Evolutionary conservation across 2,113 vertebrate species (phyloP), one percentile per base, ranked within the genome.

Genomic region (Myotis brandtii): DNA sequence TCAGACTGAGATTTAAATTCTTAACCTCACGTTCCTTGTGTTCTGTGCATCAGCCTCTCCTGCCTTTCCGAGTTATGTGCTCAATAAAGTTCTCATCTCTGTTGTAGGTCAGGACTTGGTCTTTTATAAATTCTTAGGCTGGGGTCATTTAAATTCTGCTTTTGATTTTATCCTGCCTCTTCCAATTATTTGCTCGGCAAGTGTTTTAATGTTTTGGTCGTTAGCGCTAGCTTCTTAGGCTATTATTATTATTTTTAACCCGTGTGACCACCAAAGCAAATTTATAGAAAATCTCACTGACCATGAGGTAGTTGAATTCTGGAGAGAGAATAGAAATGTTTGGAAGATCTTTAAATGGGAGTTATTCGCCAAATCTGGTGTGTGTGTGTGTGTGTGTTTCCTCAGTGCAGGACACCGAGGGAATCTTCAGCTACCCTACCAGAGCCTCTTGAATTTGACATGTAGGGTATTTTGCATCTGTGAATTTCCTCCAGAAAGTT

Each of bases 1-100:
- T 96, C 91, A 95, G 88, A 32, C 95, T 88, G 72, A 97, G 87
- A 97, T 98, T 97, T 98, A 98, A 98, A 98, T 98, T 93, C 94
- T 95, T 80, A 96, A 96, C 86, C 90, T 97, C 97, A 95, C 94
- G 75, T 96, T 97, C 97, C 97, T 88, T 98, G 96, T 94, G 94
- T 97, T 98, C 94, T 95, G 52, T 94, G 96, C 95, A 97, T 97
- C 96, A 98, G 66, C 90, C 97, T 97, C 98, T 86, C 85, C 96
- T 93, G 91, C 95, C 95, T 96, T 96, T 97, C 77, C 95, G 95
- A 98, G 97, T 97, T 97, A 98, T 69, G 37, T 77, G 96, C 79
- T 97, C 95, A 95, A 97, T 98, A 97, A 97, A 98, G 95, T 97
- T 96, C 97, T 96, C 95, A 94, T 81, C 86, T 97, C 96, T 95